Evolutionary conservation across 2,797 vertebrate species (phyloP), one percentile per base, ranked within the genome.

Genomic region (Cryptoblepharus egeriae): DNA sequence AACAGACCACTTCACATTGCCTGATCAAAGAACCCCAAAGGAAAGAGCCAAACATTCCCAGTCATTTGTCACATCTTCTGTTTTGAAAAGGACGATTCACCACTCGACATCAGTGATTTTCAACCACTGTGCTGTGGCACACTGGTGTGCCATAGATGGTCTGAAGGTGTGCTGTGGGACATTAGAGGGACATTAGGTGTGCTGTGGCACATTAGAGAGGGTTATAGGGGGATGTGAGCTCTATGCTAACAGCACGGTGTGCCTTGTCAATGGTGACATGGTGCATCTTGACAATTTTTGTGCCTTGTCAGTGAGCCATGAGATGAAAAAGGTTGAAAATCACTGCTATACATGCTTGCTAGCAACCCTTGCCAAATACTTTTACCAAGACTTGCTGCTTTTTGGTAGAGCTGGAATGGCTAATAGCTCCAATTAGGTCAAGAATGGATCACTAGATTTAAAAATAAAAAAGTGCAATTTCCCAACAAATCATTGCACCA

Each of bases 351-450:
- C 0, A 71, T 9, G 1, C 32, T 70, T 79, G 1, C 63, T 1
- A 0, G 58, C 75, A 0, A 1, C 83, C 75, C 58, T 77, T 52
- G 55, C 70, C 32, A 2, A 77, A 13, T 69, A 16, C 39, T 42
- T 7, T 15, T 3, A 2, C 3, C 20, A n/a, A n/a, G n/a, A n/a
- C 64, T 0, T 5, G 75, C 26, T 75, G 75, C 20, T 69, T 22
- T 74, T 79, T 6, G 85, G 3, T 82, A 85, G 39, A 88, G 85
- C 80, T 74, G n/a, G 0, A 70, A 85, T 80, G 89, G 82, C 89
- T 90, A 88, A 90, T 92, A 90, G 85, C 81, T 64, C 82, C 91
- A 91, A 92, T 92, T 92, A 90, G 92, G 90, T 90, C 92, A 93
- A 8, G 1, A 86, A 85, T 5, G 55, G 67, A 91, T 88, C 88